Percentiles rank a stretch among this genome's conserved stretches.
Evolutionary conservation across 2,888 invertebrate genomes (phyloP).

Genomic region (Nematopogon swammerdamellus): DNA sequence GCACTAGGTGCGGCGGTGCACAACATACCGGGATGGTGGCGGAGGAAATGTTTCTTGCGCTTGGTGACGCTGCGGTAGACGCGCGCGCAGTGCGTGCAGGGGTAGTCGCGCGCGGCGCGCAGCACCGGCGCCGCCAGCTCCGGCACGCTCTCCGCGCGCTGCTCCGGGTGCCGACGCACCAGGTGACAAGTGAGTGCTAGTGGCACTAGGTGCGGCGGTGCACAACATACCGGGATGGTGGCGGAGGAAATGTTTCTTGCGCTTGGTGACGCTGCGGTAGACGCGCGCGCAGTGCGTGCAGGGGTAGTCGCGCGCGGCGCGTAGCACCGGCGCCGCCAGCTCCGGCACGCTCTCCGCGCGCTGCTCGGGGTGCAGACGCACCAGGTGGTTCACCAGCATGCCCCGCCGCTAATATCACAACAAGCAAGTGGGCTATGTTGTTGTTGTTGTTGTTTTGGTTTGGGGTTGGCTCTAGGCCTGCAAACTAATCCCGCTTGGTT

Average conservation of each 20-base stretch:
- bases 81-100: conserved; percentile 78
- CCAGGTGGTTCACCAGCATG: conserved; percentile 50
- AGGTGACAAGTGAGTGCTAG: conserved; percentile 46
- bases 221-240: conserved; percentile 66
- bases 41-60: conserved; percentile 74
- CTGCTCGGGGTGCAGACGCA: conserved; percentile 67
- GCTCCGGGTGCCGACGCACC: conserved; percentile 67
- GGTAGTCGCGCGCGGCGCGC: conserved; percentile 69
- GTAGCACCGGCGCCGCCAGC: conserved; percentile 71
- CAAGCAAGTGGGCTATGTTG: not conserved
- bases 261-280: conserved; percentile 77
- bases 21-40: conserved; percentile 69
- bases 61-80: conserved; percentile 79
- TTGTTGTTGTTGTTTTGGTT: too few relatives aligned
- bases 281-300: conserved; percentile 79
- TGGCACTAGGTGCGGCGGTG: not conserved
- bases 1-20: not conserved
- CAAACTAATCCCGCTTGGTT: too few relatives aligned
- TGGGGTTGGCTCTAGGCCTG: too few relatives aligned
- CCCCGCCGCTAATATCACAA: conserved; percentile 7
- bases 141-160: conserved; percentile 64
- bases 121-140: conserved; percentile 75
- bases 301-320: conserved; percentile 70
- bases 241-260: conserved; percentile 77
- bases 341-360: conserved; percentile 68